Base-by-base conservation (phyloP, 1,140 invertebrate genomes). In the Pogonus chalceus region DNA sequence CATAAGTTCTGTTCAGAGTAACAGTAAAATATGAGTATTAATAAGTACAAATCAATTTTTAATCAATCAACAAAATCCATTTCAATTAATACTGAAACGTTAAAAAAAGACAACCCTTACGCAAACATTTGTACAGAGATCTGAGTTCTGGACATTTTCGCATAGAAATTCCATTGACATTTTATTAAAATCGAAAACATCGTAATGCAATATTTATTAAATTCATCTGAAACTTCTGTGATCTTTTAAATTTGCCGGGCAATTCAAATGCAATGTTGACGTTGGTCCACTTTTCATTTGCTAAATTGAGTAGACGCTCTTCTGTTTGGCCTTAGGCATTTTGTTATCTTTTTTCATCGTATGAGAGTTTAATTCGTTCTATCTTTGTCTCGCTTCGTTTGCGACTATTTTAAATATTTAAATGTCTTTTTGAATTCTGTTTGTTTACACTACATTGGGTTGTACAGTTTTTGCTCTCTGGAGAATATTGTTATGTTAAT, bases 391-490 rank as follows among this genome's bases (percentile, higher is more conserved):
- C 26, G 4, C 26, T 31, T 31, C 14, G 26, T 31, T 14, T 14
- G 14, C 26, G 26, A 31, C 7, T 31, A 31, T 31, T 31, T 31
- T 31, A 31, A 31, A 31, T 31, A 31, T 31, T 31, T 4, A 31
- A 31, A 31, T 31, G 26, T 31, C 26, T 31, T 31, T 31, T 31
- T 31, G 26, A 31, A 31, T 31, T 65, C 62, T 65, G 65, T 63
- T 65, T 67, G 65, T 65, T 67, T 67, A 61, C 63, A 65, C 62
- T 65, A 48, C 16, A 43, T 47, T 16, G 24, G 24, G 20, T 22
- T 18, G 35, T 31, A 52, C 12, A 20, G 22, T 52, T 16, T 52
- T 12, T 35, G 9, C 14, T 7, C 20, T 9, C 35, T 39, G 9
- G 23, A 18, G 16, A 26, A 55, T 47, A 12, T n/a, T n/a, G n/a